Base-by-base conservation (phyloP, 2,888 invertebrate genomes). In the Dermolepida albohirtum region DNA sequence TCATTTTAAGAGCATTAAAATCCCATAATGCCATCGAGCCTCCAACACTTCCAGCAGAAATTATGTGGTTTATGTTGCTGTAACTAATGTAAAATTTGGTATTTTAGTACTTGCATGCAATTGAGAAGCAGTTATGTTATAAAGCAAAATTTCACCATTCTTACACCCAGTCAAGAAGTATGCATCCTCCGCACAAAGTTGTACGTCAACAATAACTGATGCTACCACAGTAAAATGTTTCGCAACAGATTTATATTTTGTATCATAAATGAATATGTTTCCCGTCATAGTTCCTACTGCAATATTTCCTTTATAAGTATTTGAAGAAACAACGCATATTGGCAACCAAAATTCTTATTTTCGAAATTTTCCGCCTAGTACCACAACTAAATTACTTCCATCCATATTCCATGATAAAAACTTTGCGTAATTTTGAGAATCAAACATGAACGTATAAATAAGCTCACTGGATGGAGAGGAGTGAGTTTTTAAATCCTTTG, bases 381-480 rank as follows among this genome's bases (percentile, higher is more conserved):
- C 81, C 1, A 81, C 51, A 2, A 79, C 77, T 16, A 84, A 63
- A 82, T 82, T 82, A 49, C 74, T 74, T 7, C 82, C 82, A 70
- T 82, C 81, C 73, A 79, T 81, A 51, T 80, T 78, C 81, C 81
- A 83, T 1, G 82, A 82, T 5, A 82, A 76, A 64, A 77, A 78
- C 27, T 76, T 72, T 4, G 79, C 76, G 5, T 78, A 74, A 4
- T 80, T 79, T 17, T n/a, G 17, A 6, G 6, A 17, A 14, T 14
- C 14, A 4, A 0, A 50, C 27, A 11, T 16, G 14, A 16, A 4
- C 7, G 11, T 6, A 5, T 27, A 16, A 12, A 50, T 10, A 12
- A 7, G 50, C 11, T 27, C 1, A 5, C 4, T 0, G 4, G 5
- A 5, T 12, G n/a, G 50, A 0, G 16, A 50, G 16, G 5, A 12